phyloP scores from a whole-genome alignment of 2,113 vertebrate genomes.

The Lutjanus erythropterus region DNA sequence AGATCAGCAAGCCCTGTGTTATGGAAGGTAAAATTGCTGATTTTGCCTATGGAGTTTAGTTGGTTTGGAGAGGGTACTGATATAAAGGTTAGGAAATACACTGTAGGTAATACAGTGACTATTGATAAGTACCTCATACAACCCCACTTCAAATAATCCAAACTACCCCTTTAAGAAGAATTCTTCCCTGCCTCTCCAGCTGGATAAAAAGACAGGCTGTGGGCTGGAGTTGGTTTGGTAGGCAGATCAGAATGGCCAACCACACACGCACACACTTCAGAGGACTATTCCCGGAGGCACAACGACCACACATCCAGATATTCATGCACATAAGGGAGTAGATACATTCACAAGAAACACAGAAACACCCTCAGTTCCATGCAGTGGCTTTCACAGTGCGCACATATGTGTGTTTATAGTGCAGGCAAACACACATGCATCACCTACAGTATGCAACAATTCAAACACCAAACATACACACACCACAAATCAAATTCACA shows the following conservation, averaged over 20 bases:
- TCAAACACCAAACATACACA: slow-evolving; percentile 14
- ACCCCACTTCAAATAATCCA: too few relatives aligned
- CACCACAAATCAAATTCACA: slow-evolving; percentile 32
- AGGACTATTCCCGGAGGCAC: slow-evolving; percentile 45
- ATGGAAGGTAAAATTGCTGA: too few relatives aligned
- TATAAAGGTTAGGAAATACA: too few relatives aligned
- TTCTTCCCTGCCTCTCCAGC: slow-evolving; percentile 25
- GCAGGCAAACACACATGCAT: slow-evolving; percentile 7
- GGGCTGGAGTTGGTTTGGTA: slow-evolving; percentile 46
- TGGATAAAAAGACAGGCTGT: slow-evolving; percentile 45
- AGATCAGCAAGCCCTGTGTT: too few relatives aligned
- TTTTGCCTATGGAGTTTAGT: too few relatives aligned
- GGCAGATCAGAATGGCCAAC: slow-evolving; percentile 46
- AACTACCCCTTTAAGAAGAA: slow-evolving; percentile 44
- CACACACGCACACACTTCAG: slow-evolving; percentile 35
- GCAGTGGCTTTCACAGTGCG: slow-evolving; percentile 2
- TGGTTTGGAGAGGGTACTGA: too few relatives aligned
- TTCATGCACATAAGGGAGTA: slow-evolving; percentile 21
- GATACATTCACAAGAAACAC: slow-evolving; percentile 35
- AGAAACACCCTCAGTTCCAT: slow-evolving; percentile 1
- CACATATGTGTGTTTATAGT: slow-evolving; percentile 25
- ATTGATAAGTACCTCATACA: too few relatives aligned
- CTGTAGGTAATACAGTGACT: too few relatives aligned
- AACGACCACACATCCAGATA: slow-evolving; percentile 45
- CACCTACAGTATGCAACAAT: not conserved